phyloP scores from a whole-genome alignment of 2,797 vertebrate genomes.

The Mormyrops boulengeri region DNA sequence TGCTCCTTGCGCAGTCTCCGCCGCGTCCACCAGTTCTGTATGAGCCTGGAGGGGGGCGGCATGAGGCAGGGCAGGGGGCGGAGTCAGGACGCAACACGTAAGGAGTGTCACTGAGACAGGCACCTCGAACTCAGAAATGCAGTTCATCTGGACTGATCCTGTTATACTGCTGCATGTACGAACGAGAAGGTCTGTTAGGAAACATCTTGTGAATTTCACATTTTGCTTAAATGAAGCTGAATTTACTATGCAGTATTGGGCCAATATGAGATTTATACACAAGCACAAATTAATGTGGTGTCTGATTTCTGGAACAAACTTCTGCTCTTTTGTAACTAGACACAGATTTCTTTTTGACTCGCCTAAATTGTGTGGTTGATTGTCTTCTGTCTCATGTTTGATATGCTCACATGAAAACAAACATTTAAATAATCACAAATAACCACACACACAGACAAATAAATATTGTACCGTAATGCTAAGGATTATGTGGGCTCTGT shows the following conservation, averaged over 20 bases:
- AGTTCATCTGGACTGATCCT: neutral
- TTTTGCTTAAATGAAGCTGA: neutral
- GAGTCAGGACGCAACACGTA: neutral
- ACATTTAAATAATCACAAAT: neutral
- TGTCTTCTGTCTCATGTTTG: neutral
- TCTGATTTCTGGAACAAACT: neutral
- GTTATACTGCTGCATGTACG: neutral
- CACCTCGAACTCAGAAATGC: neutral
- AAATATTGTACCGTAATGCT: neutral
- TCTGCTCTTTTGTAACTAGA: neutral
- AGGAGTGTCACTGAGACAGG: neutral
- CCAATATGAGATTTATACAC: neutral
- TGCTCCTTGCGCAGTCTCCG: slow-evolving; percentile 73
- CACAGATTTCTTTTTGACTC: neutral
- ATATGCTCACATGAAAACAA: neutral
- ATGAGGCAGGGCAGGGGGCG: neutral
- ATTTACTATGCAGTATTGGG: neutral
- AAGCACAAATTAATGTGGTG: neutral
- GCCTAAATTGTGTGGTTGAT: neutral
- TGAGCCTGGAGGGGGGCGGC: slow-evolving; percentile 56
- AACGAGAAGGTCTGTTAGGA: neutral
- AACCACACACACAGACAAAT: neutral
- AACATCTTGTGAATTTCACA: neutral
- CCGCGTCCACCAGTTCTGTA: slow-evolving; percentile 91
- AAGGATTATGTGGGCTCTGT: neutral